Conservation (phyloP, 35 echinoderm and acorn worm species). For the Apostichopus californicus region DNA sequence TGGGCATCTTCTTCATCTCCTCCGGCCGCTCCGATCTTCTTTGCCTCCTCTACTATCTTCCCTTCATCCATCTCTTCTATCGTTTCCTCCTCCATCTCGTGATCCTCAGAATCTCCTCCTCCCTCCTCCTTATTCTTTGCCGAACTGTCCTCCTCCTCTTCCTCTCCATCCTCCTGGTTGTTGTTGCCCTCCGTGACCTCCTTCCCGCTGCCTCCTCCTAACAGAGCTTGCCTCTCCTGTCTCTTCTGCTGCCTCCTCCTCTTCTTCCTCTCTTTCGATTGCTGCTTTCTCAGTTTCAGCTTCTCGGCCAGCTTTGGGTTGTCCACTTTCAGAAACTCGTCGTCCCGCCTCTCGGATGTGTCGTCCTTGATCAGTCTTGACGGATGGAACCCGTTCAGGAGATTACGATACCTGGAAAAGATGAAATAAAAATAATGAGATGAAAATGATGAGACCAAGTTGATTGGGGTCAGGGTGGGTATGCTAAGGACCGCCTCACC, state of each 20-base stretch:
- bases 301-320: background rate
- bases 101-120: background rate
- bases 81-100: background rate
- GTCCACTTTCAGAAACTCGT: constrained; percentile 11
- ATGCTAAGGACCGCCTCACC: too few species aligned
- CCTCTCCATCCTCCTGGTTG: background rate
- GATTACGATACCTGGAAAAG: constrained; percentile 14
- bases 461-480: too few species aligned
- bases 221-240: background rate
- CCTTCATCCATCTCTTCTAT: background rate
- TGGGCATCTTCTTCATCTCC: background rate
- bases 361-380: background rate
- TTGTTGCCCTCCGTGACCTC: too few species aligned
- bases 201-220: background rate
- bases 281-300: constrained; percentile 23
- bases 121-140: constrained; percentile 11
- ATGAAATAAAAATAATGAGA: background rate
- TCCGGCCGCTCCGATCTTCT: background rate
- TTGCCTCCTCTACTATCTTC: background rate
- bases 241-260: constrained; percentile 25
- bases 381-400: constrained; percentile 22
- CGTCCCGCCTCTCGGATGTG: background rate
- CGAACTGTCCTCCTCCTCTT: background rate
- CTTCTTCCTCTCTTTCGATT: background rate
- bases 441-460: background rate